These are phyloP conservation scores for Temnothorax curvispinosus DNA, from an alignment of 1,140 invertebrate genomes.

Conservation along the genomic window DNA sequence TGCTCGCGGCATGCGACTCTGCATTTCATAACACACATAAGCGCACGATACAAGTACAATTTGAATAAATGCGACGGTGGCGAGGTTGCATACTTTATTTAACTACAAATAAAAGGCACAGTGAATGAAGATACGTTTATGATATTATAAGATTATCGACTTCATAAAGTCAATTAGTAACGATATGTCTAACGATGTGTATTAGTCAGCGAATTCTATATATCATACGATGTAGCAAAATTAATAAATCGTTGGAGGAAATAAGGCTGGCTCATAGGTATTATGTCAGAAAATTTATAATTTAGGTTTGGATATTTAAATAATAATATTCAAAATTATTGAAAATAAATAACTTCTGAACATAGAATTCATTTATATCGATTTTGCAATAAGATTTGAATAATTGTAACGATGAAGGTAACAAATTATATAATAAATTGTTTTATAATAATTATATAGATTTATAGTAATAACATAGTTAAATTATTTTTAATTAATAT, in stretches of 20 bases:
- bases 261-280: neutral
- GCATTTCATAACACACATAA: slow-evolving; percentile 47
- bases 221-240: neutral
- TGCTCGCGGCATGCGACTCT: slow-evolving; percentile 13
- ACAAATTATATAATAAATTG: neutral
- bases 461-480: neutral
- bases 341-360: neutral
- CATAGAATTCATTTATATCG: no score
- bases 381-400: neutral
- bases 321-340: neutral
- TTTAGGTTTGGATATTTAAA: neutral
- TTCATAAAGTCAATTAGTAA: neutral
- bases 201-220: neutral
- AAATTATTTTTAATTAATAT: neutral
- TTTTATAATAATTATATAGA: neutral
- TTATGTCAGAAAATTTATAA: neutral
- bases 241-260: neutral
- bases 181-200: neutral
- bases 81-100: neutral
- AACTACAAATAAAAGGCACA: slow-evolving; percentile 1
- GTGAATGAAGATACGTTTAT: neutral
- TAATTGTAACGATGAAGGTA: neutral
- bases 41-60: slow-evolving; percentile 20
- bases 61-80: slow-evolving; percentile 7
- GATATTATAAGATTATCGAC: neutral